Evolutionary conservation across 2,888 invertebrate genomes (phyloP), one percentile per base, ranked within the genome.

Genomic region (Merodon equestris): DNA sequence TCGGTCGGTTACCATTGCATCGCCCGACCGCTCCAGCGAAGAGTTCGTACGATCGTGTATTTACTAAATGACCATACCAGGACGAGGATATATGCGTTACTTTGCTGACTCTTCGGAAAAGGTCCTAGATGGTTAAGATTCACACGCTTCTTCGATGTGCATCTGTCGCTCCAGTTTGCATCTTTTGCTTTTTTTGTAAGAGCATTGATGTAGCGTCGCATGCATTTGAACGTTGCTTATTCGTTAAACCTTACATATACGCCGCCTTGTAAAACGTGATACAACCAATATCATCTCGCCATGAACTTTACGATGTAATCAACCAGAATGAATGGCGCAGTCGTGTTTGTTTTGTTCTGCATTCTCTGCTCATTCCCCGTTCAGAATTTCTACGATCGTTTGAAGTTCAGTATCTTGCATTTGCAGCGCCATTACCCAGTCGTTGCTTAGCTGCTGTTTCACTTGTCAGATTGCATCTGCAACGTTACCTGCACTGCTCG

Each of bases 291-390:
- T 36, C 7, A 9, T 10, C 36, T 36, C 10, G 10, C 36, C 36
- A 9, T 5, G n/a, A n/a, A n/a, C n/a, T n/a, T n/a, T n/a, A n/a
- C n/a, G n/a, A n/a, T n/a, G n/a, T n/a, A n/a, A n/a, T 10, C 10
- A 9, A 40, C 40, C 40, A 40, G n/a, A 81, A 45, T 45, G 27
- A 73, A 81, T 0, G 72, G 56, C 0, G 68, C 75, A 9, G 63
- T 71, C 4, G 45, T 53, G 13, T 63, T 81, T 13, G 60, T 51
- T 13, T 36, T 10, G 36, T 10, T 36, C 10, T 5, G 10, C 36
- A 7, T 36, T n/a, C n/a, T 36, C 36, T 9, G 36, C 10, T 9
- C 36, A 7, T 36, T 10, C 36, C 36, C 10, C 36, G 7, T 36
- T 10, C 36, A 57, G 34, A 34, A 44, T 38, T 1, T 9, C 47